phyloP scores from a whole-genome alignment of 2,797 vertebrate genomes.

The Dryobates pubescens region DNA sequence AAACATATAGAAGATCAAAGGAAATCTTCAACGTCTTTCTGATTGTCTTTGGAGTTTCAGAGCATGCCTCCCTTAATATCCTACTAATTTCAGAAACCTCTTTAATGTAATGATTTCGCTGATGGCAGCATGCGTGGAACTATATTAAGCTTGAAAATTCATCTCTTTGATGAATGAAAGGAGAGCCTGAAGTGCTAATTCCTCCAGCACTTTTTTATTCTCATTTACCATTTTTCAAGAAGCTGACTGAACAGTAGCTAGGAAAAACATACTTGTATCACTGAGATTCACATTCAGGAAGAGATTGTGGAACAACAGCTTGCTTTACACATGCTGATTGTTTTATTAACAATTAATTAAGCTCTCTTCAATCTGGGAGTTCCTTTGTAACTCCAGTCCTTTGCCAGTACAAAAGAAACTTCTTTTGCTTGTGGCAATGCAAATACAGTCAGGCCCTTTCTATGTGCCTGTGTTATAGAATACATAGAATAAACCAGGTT shows the following conservation, averaged over 20 bases:
- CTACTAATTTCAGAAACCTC: slow-evolving; percentile 29
- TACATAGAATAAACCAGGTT: too few species aligned
- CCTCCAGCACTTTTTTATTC: slow-evolving; percentile 7
- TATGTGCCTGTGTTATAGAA: too few species aligned
- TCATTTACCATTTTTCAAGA: neutral
- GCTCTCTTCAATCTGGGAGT: neutral
- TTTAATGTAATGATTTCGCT: slow-evolving; percentile 35
- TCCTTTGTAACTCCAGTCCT: too few species aligned
- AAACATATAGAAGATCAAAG: slow-evolving; percentile 53
- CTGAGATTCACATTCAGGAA: neutral
- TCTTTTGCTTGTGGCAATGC: too few species aligned
- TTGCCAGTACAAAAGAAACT: too few species aligned
- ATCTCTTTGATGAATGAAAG: slow-evolving; percentile 50
- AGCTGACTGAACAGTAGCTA: too few species aligned
- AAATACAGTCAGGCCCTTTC: too few species aligned
- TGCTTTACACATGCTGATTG: neutral
- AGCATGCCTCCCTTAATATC: slow-evolving; percentile 10
- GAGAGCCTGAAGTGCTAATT: slow-evolving; percentile 52
- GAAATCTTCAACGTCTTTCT: neutral
- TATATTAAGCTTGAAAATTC: slow-evolving; percentile 34
- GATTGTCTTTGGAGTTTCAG: slow-evolving; percentile 24
- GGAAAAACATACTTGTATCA: neutral
- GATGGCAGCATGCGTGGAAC: slow-evolving; percentile 36
- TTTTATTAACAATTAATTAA: neutral
- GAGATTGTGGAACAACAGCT: neutral